Evolutionary conservation across 2,797 vertebrate species (phyloP).

Genomic region (Pseudocheirus occidentalis): DNA sequence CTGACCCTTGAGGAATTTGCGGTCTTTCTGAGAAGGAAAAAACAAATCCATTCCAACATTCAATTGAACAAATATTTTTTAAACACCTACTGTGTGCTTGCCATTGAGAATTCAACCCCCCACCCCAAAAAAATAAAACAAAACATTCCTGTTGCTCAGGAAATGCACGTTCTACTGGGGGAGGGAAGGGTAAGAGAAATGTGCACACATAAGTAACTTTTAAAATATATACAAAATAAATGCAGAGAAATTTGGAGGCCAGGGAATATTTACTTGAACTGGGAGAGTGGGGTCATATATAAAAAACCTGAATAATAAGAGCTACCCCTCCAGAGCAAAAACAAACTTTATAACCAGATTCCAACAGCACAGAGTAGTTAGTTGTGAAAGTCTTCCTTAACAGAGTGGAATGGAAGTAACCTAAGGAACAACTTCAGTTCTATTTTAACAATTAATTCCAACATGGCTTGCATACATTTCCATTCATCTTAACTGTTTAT

Average conservation of each 20-base stretch:
- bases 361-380: conserved; percentile 17
- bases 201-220: background rate
- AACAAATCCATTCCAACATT: background rate
- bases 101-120: background rate
- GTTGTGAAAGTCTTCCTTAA: conserved; percentile 23
- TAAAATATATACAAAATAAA: background rate
- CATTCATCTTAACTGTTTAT: conserved; percentile 81
- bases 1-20: background rate
- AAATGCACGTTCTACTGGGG: background rate
- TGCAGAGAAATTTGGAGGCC: background rate
- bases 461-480: conserved; percentile 70
- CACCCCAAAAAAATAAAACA: background rate
- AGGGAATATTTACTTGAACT: background rate
- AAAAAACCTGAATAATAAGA: conserved; percentile 29
- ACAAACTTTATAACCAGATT: conserved; percentile 29
- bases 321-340: conserved; percentile 13
- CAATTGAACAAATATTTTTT: background rate
- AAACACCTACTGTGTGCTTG: background rate
- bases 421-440: conserved; percentile 68
- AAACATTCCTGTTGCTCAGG: background rate
- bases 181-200: background rate
- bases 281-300: background rate
- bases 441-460: conserved; percentile 75
- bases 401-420: conserved; percentile 52
- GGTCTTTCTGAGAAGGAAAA: background rate